phyloP scores from a whole-genome alignment of 2,797 vertebrate species.

The Lophius americanus region DNA sequence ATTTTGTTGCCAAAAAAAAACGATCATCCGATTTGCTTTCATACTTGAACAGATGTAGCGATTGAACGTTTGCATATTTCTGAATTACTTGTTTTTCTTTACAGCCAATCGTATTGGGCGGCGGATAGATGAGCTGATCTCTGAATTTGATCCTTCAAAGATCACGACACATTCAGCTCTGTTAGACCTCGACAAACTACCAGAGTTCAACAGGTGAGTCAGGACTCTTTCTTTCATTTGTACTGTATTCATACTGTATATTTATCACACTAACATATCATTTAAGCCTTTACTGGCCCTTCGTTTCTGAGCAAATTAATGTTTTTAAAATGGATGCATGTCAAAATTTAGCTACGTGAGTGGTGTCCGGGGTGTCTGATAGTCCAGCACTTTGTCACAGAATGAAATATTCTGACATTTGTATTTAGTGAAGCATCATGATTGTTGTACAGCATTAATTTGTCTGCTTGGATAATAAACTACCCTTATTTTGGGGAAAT shows the following conservation, averaged over 20 bases:
- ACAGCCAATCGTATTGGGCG: constrained; percentile 89
- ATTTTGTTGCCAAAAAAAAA: too few relatives aligned
- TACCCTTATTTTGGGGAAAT: too few relatives aligned
- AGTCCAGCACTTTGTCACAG: neutral
- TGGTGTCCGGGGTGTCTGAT: neutral
- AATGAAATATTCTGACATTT: too few relatives aligned
- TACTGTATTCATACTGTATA: too few relatives aligned
- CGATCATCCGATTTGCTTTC: too few relatives aligned
- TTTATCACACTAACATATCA: neutral
- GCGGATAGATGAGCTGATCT: constrained; percentile 86
- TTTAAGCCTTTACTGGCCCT: neutral
- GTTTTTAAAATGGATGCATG: neutral
- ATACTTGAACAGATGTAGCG: too few relatives aligned
- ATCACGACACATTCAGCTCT: constrained; percentile 92
- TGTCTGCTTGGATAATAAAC: too few relatives aligned
- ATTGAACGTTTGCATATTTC: neutral
- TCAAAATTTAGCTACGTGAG: neutral
- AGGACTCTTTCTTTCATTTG: neutral
- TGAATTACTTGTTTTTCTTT: constrained; percentile 32
- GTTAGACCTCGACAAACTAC: constrained; percentile 90
- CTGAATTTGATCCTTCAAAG: constrained; percentile 88
- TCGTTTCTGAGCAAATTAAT: neutral
- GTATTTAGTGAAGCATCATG: too few relatives aligned
- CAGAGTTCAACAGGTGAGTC: constrained; percentile 90
- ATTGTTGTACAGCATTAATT: neutral